Evolutionary conservation across 2,888 invertebrate species (phyloP).

Genomic region (Agonum fuliginosum): DNA sequence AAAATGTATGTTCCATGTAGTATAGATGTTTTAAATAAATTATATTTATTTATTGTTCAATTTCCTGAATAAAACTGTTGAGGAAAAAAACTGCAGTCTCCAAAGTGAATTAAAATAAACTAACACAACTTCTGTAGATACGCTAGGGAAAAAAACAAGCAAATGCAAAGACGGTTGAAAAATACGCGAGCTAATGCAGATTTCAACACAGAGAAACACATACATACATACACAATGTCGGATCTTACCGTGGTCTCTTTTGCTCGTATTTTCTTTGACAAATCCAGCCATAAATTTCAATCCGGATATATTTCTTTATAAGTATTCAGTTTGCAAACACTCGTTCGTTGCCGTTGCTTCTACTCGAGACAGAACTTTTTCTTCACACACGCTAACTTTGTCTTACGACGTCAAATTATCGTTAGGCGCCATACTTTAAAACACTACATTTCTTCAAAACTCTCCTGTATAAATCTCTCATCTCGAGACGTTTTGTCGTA

Average conservation of each 20-base stretch:
- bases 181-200: conserved; percentile 25
- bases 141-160: background rate
- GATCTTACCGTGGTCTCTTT: conserved; percentile 20
- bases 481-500: background rate
- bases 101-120: background rate
- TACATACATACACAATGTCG: conserved; percentile 5
- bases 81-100: conserved; percentile 12
- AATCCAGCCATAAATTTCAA: conserved; percentile 30
- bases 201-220: background rate
- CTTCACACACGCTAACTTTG: conserved; percentile 26
- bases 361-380: conserved; percentile 8
- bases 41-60: background rate
- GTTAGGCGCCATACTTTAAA: background rate
- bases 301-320: conserved; percentile 43
- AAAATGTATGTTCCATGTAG: too few relatives aligned
- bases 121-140: background rate
- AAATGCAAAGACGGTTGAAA: conserved; percentile 6
- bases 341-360: background rate
- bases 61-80: too few relatives aligned
- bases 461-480: background rate
- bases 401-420: conserved; percentile 25
- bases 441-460: background rate
- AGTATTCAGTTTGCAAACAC: conserved; percentile 39
- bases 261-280: conserved; percentile 35
- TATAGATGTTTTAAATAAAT: too few relatives aligned